Evolutionary conservation across 2,113 vertebrate genomes (phyloP).

Genomic region (Archilochus colubris): DNA sequence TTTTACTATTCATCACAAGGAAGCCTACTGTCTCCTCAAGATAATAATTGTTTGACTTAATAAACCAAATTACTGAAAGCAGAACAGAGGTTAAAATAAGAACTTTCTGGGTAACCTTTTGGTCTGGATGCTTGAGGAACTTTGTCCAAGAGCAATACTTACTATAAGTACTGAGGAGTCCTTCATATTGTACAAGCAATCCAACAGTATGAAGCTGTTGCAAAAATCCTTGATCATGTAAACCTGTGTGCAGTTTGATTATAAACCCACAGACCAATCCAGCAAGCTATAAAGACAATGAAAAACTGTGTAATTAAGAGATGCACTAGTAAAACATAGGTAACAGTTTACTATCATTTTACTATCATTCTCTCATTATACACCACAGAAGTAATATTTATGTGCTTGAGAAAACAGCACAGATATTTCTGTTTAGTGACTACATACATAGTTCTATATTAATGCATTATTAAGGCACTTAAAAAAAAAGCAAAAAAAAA

Average conservation of each 20-base stretch:
- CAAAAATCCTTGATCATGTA: slow-evolving; percentile 90
- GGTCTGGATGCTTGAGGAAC: neutral
- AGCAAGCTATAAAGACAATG: slow-evolving; percentile 79
- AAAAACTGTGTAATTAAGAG: neutral
- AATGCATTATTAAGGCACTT: neutral
- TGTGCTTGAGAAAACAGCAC: neutral
- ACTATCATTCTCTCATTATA: neutral
- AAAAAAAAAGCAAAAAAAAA: too few relatives aligned
- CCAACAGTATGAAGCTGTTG: slow-evolving; percentile 92
- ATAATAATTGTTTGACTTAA: neutral
- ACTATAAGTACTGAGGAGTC: slow-evolving; percentile 98
- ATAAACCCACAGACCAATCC: slow-evolving; percentile 94
- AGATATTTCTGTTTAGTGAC: neutral
- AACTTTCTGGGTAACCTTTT: neutral
- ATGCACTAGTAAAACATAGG: neutral
- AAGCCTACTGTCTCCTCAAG: neutral
- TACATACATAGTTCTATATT: neutral
- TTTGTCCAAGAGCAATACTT: slow-evolving; percentile 67
- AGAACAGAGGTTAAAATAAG: neutral
- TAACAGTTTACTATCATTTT: neutral
- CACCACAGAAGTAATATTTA: neutral
- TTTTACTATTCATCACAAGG: neutral
- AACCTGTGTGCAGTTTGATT: slow-evolving; percentile 89
- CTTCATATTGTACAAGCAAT: slow-evolving; percentile 92
- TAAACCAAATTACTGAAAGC: neutral